Evolutionary conservation across 30 jellyfish, hydroid and myxozoan species (phyloP).

Genomic region (Nemopilema nomurai): DNA sequence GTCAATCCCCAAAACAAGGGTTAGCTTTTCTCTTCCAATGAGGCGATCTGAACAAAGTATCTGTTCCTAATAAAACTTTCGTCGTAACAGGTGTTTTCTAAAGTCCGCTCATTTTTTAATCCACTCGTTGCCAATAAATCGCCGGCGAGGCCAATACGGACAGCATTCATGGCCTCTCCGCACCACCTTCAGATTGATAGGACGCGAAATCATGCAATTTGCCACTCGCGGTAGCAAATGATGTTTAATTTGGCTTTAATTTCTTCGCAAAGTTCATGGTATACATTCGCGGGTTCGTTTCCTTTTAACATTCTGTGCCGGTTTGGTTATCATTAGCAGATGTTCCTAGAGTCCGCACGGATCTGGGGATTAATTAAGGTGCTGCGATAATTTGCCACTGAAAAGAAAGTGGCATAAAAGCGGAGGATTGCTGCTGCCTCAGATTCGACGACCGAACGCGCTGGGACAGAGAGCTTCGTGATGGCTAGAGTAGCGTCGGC

Average conservation of each 20-base stretch:
- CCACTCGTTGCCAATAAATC: background rate
- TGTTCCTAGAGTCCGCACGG: constrained; percentile 17
- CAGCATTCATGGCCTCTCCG: background rate
- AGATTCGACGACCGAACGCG: background rate
- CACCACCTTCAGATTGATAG: background rate
- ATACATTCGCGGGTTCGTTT: constrained; percentile 6
- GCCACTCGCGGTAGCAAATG: background rate
- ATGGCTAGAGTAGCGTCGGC: background rate
- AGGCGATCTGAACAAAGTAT: background rate
- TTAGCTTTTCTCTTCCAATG: background rate
- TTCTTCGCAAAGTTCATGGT: background rate
- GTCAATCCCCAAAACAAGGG: background rate
- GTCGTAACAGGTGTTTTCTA: background rate
- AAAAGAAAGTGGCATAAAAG: background rate
- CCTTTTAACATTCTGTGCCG: background rate
- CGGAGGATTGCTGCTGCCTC: background rate
- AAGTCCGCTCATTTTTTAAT: background rate
- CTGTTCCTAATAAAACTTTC: background rate
- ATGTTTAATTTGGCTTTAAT: constrained; percentile 13
- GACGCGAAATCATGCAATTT: background rate
- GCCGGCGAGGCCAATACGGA: background rate
- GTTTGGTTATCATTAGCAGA: constrained; percentile 12
- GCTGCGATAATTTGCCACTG: background rate
- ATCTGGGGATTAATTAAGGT: constrained; percentile 12
- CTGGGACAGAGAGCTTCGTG: background rate